Conservation (phyloP, 2,888 invertebrate species). For the Catotricha subobsoleta region DNA sequence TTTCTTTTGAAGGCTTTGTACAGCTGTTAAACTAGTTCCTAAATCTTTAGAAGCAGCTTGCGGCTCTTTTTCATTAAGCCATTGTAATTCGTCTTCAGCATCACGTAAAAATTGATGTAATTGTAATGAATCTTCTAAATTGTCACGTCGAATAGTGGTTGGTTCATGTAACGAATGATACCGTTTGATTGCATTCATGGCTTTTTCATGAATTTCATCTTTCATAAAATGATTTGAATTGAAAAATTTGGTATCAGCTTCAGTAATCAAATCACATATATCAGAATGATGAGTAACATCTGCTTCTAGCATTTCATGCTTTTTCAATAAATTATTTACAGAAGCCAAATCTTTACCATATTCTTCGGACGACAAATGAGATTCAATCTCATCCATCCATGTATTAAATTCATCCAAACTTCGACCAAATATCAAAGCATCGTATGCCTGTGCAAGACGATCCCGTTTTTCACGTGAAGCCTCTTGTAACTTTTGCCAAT, state of each 20-base stretch:
- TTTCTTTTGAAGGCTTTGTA: slow-evolving; percentile 83
- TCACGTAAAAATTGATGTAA: slow-evolving; percentile 82
- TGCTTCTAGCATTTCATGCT: slow-evolving; percentile 67
- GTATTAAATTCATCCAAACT: slow-evolving; percentile 81
- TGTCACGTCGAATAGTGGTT: slow-evolving; percentile 76
- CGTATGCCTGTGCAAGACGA: slow-evolving; percentile 76
- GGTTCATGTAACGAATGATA: slow-evolving; percentile 75
- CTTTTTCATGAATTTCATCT: slow-evolving; percentile 62
- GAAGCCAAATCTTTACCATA: slow-evolving; percentile 74
- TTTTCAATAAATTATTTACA: slow-evolving; percentile 63
- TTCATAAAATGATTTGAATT: slow-evolving; percentile 75
- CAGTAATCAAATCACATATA: slow-evolving; percentile 59
- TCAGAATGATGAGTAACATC: slow-evolving; percentile 72
- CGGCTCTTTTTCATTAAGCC: slow-evolving; percentile 66
- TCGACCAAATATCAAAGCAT: slow-evolving; percentile 72
- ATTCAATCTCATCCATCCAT: slow-evolving; percentile 84
- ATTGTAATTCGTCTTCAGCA: slow-evolving; percentile 80
- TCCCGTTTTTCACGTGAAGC: slow-evolving; percentile 69
- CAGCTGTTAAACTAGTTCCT: slow-evolving; percentile 46
- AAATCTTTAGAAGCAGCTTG: slow-evolving; percentile 53
- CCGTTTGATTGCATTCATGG: slow-evolving; percentile 44
- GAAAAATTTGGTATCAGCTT: slow-evolving; percentile 60
- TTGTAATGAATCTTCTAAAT: slow-evolving; percentile 74
- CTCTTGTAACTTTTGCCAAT: slow-evolving; percentile 73
- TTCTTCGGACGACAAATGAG: slow-evolving; percentile 38